Evolutionary conservation across 2,888 invertebrate species (phyloP), one percentile per base, ranked within the genome.

Genomic region (Drosophila mulleri): DNA sequence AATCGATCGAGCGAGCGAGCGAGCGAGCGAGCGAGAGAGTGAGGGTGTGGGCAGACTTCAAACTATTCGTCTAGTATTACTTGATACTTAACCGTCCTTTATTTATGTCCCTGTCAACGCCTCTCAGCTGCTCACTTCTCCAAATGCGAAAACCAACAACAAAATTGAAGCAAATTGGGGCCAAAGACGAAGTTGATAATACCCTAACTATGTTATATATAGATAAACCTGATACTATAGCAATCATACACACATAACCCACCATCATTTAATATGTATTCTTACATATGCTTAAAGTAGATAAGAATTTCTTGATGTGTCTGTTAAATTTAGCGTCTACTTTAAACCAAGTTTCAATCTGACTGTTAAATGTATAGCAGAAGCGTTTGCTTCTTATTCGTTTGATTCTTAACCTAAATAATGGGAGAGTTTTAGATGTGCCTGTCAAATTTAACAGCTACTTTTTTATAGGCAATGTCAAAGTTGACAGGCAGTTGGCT

Each of bases 91-190:
- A 74, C 72, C 80, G 75, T 67, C 71, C 73, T 75, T 91, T 91
- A 91, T 91, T 91, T 91, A 91, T 91, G 88, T 82, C 80, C 78
- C 85, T 91, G 90, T 91, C 90, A 91, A 61, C 90, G 78, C 76
- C 72, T 69, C 84, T 90, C 91, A 91, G 91, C 91, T 91, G 91
- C 87, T 86, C 78, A 75, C 75, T 58, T 72, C 56, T 57, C 68
- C 23, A 69, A 62, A 62, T 66, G 68, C 67, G 47, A 72, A 68
- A 67, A 58, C 29, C 32, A 42, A 54, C 68, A 56, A 61, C 64
- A 3, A 70, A 52, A 50, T 2, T 1, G 5, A 8, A 8, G 4
- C 4, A 2, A 16, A 20, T 7, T 4, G 0, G 7, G 35, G 32
- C 2, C 14, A 2, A 29, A 39, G n/a, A 4, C 59, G 48, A 41